Conservation (phyloP, 2,113 vertebrate genomes). For the Hemichromis elongatus region DNA sequence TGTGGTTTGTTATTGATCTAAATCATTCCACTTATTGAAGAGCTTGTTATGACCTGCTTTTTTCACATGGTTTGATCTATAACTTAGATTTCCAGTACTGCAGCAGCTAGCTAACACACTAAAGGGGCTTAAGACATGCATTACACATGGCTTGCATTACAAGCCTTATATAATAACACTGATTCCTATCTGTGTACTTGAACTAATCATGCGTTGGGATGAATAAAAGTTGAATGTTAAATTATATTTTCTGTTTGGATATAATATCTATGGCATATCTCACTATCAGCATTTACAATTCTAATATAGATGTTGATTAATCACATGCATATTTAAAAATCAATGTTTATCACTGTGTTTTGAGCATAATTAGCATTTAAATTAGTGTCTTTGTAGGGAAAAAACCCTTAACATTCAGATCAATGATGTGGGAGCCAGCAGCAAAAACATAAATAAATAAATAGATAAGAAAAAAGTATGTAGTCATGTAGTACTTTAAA, state of each 20-base stretch:
- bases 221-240: not conserved
- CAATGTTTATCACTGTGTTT: not conserved
- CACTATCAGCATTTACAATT: not conserved
- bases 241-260: not conserved
- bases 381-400: not conserved
- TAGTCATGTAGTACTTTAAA: not conserved
- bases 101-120: not conserved
- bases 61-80: slow-evolving; percentile 42
- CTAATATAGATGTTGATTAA: not conserved
- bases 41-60: slow-evolving; percentile 37
- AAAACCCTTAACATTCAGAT: not conserved
- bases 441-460: not conserved
- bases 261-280: fast-evolving
- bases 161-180: slow-evolving; percentile 3
- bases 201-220: not conserved
- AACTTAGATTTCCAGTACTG: slow-evolving; percentile 33
- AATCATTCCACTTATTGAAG: slow-evolving; percentile 42
- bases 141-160: not conserved
- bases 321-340: not conserved
- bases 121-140: slow-evolving; percentile 54
- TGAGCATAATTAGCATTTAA: not conserved
- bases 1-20: slow-evolving; percentile 21
- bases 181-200: not conserved
- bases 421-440: not conserved
- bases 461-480: not conserved